phyloP scores from a whole-genome alignment of 2,797 vertebrate genomes.

The Esox masquinongy region DNA sequence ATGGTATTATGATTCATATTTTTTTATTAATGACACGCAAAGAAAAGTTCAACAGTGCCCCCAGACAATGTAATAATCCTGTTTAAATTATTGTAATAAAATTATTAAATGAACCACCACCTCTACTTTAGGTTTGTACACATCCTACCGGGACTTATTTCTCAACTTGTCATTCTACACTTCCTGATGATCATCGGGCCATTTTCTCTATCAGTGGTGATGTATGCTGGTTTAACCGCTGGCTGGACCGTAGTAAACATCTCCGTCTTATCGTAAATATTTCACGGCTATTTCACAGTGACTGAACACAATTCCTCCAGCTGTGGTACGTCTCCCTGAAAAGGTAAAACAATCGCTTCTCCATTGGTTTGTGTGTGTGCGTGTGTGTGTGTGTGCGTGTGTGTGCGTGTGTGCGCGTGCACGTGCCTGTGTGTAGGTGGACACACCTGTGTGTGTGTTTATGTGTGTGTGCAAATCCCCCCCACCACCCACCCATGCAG shows the following conservation, averaged over 20 bases:
- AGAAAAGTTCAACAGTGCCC: background rate
- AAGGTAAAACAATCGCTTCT: conserved; percentile 17
- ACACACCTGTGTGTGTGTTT: conserved; percentile 6
- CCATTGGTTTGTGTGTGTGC: conserved; percentile 21
- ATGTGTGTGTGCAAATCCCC: conserved; percentile 56
- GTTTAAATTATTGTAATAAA: background rate
- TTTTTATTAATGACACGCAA: background rate
- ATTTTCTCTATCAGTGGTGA: too few relatives aligned
- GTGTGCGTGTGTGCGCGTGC: conserved; percentile 22
- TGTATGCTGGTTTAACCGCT: too few relatives aligned
- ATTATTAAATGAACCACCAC: too few relatives aligned
- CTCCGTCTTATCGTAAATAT: background rate
- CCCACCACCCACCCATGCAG: conserved; percentile 57
- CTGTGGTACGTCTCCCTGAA: conserved; percentile 21
- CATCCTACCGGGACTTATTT: too few relatives aligned
- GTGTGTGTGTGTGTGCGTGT: conserved; percentile 23
- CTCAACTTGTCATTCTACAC: too few relatives aligned
- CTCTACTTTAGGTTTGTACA: too few relatives aligned
- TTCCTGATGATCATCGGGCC: too few relatives aligned
- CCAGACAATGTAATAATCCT: background rate
- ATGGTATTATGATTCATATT: background rate
- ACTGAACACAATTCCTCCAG: conserved; percentile 15
- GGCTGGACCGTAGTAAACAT: too few relatives aligned
- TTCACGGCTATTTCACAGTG: conserved; percentile 3
- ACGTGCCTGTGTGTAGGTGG: conserved; percentile 26